A percentile compares a stretch with the other conserved stretches of the same genome.
phyloP scores from a whole-genome alignment of 2,888 invertebrate genomes.

The Chironomus tentans region DNA sequence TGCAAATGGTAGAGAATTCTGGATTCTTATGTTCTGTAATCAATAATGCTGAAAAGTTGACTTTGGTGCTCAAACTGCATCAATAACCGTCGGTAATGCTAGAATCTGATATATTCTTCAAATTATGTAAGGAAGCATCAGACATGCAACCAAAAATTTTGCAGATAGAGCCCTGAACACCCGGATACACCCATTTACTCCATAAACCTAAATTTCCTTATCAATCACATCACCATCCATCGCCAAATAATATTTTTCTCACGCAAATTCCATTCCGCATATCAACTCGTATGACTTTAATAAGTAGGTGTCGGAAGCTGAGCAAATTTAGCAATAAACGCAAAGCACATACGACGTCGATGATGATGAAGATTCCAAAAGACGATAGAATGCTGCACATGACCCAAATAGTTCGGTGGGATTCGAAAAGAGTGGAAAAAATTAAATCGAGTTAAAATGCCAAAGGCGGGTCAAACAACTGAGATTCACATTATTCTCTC shows the following conservation, averaged over 20 bases:
- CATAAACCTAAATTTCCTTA: no score
- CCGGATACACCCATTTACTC: no score
- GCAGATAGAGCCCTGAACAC: no score
- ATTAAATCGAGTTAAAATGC: background rate
- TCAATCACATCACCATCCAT: background rate
- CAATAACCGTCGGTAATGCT: no score
- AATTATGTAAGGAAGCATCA: no score
- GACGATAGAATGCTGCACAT: background rate
- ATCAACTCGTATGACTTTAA: background rate
- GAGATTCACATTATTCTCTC: background rate
- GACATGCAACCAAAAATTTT: no score
- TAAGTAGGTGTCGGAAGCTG: slow-evolving; percentile 26
- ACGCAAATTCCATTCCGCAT: background rate
- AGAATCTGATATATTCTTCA: no score
- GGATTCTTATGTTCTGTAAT: no score
- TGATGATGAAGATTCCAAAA: no score
- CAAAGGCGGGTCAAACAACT: slow-evolving; percentile 21
- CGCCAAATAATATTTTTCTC: background rate
- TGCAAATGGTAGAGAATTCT: no score
- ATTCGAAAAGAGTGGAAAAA: background rate
- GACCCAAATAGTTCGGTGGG: slow-evolving; percentile 18
- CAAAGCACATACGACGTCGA: background rate
- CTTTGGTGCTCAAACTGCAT: no score
- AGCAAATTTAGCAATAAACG: background rate
- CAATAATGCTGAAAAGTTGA: no score